Evolutionary conservation across 1,140 invertebrate genomes (phyloP).

Genomic region (Orchestia grillus): DNA sequence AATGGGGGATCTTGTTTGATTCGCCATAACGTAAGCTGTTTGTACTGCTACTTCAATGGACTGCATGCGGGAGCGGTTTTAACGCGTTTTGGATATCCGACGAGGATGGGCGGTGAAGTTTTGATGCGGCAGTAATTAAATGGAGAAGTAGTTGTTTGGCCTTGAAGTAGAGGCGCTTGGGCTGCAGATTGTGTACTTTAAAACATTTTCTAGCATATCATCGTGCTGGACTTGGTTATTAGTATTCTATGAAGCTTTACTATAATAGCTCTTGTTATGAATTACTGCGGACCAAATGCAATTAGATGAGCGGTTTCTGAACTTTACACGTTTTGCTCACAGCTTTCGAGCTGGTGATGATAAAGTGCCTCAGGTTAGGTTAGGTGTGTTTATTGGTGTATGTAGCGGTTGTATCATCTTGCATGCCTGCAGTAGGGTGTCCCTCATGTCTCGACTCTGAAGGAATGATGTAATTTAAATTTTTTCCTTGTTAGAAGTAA

Average conservation of each 20-base stretch:
- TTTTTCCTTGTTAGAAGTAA: neutral
- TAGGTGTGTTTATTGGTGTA: neutral
- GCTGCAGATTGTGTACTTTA: neutral
- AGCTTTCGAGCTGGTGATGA: neutral
- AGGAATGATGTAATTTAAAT: neutral
- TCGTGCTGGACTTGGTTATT: neutral
- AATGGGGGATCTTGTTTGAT: too few species aligned
- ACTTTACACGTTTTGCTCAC: neutral
- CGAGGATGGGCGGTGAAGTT: neutral
- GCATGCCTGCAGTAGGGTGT: neutral
- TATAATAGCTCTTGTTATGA: neutral
- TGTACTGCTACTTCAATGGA: neutral
- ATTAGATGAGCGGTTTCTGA: neutral
- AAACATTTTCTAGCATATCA: neutral
- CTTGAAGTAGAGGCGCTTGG: neutral
- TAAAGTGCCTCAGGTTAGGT: neutral
- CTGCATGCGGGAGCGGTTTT: neutral
- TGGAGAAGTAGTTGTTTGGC: neutral
- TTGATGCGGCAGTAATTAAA: neutral
- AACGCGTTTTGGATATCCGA: neutral
- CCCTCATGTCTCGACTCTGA: neutral
- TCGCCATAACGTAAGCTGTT: neutral
- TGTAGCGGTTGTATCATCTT: neutral
- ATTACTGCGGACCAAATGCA: neutral
- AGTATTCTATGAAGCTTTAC: neutral